Conservation (phyloP, 2,797 vertebrate genomes). For the Eremophila alpestris region DNA sequence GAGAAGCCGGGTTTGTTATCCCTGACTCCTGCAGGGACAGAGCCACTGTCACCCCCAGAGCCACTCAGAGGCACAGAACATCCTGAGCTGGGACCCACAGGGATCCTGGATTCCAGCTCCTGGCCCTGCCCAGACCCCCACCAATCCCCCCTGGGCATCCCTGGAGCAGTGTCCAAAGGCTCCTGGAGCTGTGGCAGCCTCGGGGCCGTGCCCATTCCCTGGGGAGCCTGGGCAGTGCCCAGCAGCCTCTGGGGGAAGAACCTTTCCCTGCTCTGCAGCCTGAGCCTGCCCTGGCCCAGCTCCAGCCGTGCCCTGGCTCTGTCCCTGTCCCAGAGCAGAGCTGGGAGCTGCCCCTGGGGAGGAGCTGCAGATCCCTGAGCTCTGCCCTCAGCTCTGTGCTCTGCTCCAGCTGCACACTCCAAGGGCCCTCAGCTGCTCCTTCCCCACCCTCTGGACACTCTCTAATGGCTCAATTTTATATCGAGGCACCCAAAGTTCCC, state of each 20-base stretch:
- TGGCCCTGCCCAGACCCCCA: neutral
- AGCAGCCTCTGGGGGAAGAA: neutral
- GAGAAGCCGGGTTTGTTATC: neutral
- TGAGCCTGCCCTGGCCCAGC: neutral
- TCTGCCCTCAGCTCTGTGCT: neutral
- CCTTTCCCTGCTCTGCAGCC: neutral
- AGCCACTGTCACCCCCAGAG: fast-evolving
- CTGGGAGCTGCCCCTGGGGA: neutral
- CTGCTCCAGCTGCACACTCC: neutral
- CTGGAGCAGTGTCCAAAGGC: neutral
- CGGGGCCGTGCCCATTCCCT: neutral
- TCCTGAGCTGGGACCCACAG: neutral
- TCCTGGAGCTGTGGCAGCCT: neutral
- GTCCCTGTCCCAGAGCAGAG: no score
- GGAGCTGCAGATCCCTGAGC: neutral
- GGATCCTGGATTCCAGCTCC: neutral
- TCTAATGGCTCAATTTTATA: neutral
- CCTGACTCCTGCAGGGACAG: fast-evolving
- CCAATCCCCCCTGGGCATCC: neutral
- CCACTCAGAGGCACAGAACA: neutral
- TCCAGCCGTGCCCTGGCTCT: no score
- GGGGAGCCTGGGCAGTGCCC: neutral
- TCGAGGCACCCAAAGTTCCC: neutral
- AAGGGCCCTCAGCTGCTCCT: neutral
- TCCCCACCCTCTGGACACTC: neutral